Percentiles rank a stretch among this genome's conserved stretches.
Conservation (phyloP, 1,140 invertebrate species). For the Reticulitermes speratus region DNA sequence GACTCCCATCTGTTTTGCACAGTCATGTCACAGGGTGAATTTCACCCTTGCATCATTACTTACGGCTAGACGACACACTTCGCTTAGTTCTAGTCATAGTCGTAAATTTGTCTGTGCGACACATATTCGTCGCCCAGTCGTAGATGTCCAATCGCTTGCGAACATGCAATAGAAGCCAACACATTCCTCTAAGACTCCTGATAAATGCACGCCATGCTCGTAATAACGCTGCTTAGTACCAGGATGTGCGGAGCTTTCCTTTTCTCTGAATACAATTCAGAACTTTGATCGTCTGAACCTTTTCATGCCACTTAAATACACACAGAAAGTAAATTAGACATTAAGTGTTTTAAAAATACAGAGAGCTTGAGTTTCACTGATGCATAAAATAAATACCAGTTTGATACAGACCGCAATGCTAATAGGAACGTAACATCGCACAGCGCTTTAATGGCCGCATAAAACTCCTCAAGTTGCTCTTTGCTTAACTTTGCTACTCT, state of each 20-base stretch:
- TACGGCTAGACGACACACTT: no score
- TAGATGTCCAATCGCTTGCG: no score
- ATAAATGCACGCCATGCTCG: background rate
- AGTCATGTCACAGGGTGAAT: no score
- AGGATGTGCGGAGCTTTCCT: background rate
- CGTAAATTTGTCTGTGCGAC: no score
- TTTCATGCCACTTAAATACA: background rate
- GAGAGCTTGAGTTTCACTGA: background rate
- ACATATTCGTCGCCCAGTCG: no score
- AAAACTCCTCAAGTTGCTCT: constrained; percentile 3
- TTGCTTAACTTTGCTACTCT: background rate
- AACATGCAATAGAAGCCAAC: no score
- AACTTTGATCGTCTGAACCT: constrained; percentile 6
- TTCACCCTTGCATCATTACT: no score
- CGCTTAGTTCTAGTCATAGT: no score
- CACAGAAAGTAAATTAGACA: constrained; percentile 9
- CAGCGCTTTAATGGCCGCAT: background rate
- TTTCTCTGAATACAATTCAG: background rate
- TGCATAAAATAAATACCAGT: constrained; percentile 1
- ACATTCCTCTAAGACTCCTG: background rate
- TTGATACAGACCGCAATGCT: constrained; percentile 4
- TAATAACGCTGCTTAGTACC: background rate
- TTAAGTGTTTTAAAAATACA: background rate
- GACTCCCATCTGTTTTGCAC: no score
- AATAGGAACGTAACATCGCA: background rate